Evolutionary conservation across 2,113 vertebrate species (phyloP), one percentile per base, ranked within the genome.

Genomic region (Polyodon spathula): DNA sequence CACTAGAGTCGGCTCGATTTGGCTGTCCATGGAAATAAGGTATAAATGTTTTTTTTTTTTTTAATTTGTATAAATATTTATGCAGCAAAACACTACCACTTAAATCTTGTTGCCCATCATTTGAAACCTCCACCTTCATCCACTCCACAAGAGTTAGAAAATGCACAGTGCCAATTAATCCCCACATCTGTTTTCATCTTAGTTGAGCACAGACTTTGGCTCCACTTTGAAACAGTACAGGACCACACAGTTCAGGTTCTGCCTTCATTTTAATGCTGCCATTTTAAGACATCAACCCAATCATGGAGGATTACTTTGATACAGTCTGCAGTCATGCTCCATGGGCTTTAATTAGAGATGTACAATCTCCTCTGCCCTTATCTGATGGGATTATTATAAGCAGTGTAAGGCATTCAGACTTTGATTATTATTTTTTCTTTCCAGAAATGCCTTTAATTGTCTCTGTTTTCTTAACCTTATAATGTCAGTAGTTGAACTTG

Each of bases 341-440:
- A 61, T 56, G 38, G 63, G 68, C n/a, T 65, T 73, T 60, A 73
- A 73, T 70, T 70, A 65, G 54, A 61, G 67, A 62, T 37, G 38
- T 67, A 67, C 62, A 72, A 58, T 67, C 50, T 56, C 40, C 54
- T 60, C 58, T 41, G 54, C 55, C 59, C 58, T 57, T 62, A 56
- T 66, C 46, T 66, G 64, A 70, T 70, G 54, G 61, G 65, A 66
- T 66, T 66, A 66, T 59, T 54, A 60, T 54, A 58, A n/a, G n/a
- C n/a, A n/a, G n/a, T 62, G 27, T 56, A 62, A 50, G n/a, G 46
- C 46, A 50, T 50, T 50, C 8, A 50, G 15, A 27, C 56, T 42
- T 55, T 53, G 37, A 39, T 53, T 60, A 48, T 16, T 37, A 12
- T 55, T 55, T 17, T 40, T 12, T 14, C n/a, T n/a, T n/a, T n/a